Percentiles rank a stretch among this genome's conserved stretches.
These are phyloP conservation scores for Poeciliopsis prolifica DNA, from an alignment of 2,113 vertebrate genomes.

Conservation along the genomic window DNA sequence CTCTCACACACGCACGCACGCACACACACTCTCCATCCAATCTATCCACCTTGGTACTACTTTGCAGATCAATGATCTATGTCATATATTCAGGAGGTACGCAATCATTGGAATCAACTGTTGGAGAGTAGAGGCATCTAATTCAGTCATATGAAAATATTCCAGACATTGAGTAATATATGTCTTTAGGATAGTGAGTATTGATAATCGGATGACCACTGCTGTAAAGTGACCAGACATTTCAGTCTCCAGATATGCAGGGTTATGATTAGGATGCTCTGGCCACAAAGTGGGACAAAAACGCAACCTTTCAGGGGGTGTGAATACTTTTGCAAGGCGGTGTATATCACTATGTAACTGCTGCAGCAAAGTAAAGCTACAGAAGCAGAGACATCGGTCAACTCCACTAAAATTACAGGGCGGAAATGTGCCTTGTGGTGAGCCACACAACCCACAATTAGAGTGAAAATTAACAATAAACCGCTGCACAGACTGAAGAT, in stretches of 20 bases:
- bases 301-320: not conserved
- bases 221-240: too few species aligned
- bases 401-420: slow-evolving; percentile 9
- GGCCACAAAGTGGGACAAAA: not conserved
- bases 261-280: too few species aligned
- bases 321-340: not conserved
- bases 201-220: not conserved
- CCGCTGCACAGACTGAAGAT: slow-evolving; percentile 10
- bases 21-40: too few species aligned
- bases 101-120: too few species aligned
- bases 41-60: too few species aligned
- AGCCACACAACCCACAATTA: slow-evolving; percentile 35
- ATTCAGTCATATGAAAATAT: too few species aligned
- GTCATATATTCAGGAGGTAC: too few species aligned
- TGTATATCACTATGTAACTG: not conserved
- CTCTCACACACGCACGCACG: too few species aligned
- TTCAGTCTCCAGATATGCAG: too few species aligned
- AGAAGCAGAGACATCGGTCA: slow-evolving; percentile 12
- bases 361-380: not conserved
- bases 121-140: too few species aligned
- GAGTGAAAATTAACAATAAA: slow-evolving; percentile 26
- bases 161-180: too few species aligned
- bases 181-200: not conserved
- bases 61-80: too few species aligned
- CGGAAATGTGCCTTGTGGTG: slow-evolving; percentile 21